Evolutionary conservation across 2,113 vertebrate genomes (phyloP), one percentile per base, ranked within the genome.

Genomic region (Lophochroa leadbeateri): DNA sequence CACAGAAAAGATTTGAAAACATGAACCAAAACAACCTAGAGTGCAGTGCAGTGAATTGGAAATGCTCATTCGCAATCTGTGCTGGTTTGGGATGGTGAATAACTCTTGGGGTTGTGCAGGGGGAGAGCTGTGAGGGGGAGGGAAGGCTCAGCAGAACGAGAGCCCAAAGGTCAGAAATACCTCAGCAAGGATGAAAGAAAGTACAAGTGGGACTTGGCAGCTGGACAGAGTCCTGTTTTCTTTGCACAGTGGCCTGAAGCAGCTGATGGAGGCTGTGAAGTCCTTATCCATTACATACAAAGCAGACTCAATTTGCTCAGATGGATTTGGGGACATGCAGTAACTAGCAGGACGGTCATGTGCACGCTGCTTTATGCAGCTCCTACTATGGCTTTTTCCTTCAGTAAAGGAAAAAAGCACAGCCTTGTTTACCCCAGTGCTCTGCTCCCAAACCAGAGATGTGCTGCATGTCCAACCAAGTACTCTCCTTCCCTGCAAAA

Each of bases 81-180:
- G 41, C 47, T 76, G 29, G 20, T 64, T 63, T 29, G 13, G 25
- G 43, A 80, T 7, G 6, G 61, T 13, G 58, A 88, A 41, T 25
- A 35, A 19, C 0, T 0, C 17, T 74, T 23, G 16, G 19, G 64
- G 33, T 14, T 29, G 25, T 31, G 33, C 25, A 55, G 50, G 39
- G 11, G 8, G 17, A 53, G 39, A 68, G 31, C 31, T n/a, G 28
- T 10, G 5, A 15, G 24, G 88, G 25, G 17, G 29, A 75, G 37
- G 37, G 12, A 68, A 8, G 7, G 10, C 25, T 86, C 1, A 0
- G 50, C 71, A 78, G 16, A 78, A 25, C 33, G 20, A 15, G 50
- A 86, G 39, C 64, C 86, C 69, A 84, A 81, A 91, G 94, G 77
- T 91, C 91, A 94, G 89, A 94, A 96, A 58, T 68, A 94, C 77